Base-by-base conservation (phyloP, 2,888 invertebrate genomes). In the Amorpha juglandis region DNA sequence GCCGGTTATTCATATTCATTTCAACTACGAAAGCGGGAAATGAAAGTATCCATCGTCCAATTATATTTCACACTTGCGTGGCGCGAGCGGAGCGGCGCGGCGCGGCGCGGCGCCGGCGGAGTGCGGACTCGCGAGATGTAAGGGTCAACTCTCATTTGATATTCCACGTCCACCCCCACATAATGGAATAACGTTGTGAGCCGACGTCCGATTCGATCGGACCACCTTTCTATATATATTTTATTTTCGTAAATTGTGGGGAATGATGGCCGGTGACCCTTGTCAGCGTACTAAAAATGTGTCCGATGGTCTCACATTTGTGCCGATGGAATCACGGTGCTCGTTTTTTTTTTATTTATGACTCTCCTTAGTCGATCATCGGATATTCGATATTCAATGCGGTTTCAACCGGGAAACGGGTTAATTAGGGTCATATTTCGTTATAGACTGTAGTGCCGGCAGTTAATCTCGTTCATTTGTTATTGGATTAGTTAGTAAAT, bases 131-230 rank as follows among this genome's bases (percentile, higher is more conserved):
- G 79, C 80, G 79, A 81, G 82, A 82, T 84, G 80, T 83, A 82
- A 83, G 88, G 90, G 89, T 88, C 87, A 85, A 76, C 80, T 79
- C 87, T 87, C 88, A 89, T 91, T 88, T 85, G 75, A 90, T 88
- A 91, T 91, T 90, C 89, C 80, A 76, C 80, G 81, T 74, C 81
- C 85, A 78, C 81, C 81, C 16, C 81, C 76, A 72, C 79, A 80
- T 91, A 92, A 92, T 92, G 92, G 92, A 91, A 92, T 90, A 91
- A 86, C 88, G 90, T 75, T 91, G 92, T 90, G 91, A 85, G 78
- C 79, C 76, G 75, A 78, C 78, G 81, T 78, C 76, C 78, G 81
- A 79, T 79, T 81, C 79, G 83, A 88, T 91, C 87, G 86, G 89
- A 89, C 84, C 87, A 74, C 74, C 70, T 68, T 68, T 65, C 51